Conservation (phyloP, 2,113 vertebrate species). For the Phalacrocorax brasilianus region DNA sequence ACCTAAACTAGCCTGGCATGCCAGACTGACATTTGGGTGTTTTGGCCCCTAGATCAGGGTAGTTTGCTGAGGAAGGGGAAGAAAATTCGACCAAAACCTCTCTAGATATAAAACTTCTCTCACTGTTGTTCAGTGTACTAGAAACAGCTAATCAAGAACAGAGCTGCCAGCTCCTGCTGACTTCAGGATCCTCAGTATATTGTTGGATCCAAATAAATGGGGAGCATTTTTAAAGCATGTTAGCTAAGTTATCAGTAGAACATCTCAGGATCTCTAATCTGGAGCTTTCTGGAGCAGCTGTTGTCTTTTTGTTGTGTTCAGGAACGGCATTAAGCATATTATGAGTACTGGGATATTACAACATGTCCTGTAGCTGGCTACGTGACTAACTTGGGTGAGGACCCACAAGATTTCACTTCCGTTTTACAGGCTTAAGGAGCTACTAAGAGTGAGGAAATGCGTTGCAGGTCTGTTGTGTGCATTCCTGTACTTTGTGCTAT, state of each 20-base stretch:
- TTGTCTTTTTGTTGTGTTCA: background rate
- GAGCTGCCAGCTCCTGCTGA: background rate
- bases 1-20: fast-evolving
- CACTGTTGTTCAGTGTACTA: background rate
- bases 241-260: background rate
- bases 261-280: background rate
- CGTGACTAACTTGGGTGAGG: background rate
- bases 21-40: background rate
- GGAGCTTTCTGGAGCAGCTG: background rate
- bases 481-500: background rate
- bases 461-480: fast-evolving
- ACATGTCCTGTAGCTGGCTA: background rate
- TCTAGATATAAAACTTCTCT: background rate
- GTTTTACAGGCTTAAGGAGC: background rate
- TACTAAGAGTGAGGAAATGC: background rate
- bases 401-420: background rate
- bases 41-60: background rate
- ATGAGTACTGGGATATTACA: fast-evolving
- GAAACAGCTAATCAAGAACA: background rate
- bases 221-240: background rate
- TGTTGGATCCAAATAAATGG: background rate
- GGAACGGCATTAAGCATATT: background rate
- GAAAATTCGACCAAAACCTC: background rate
- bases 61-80: background rate
- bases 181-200: background rate